Conservation (phyloP, 2,113 vertebrate genomes). For the Erythrocercus mccallii region DNA sequence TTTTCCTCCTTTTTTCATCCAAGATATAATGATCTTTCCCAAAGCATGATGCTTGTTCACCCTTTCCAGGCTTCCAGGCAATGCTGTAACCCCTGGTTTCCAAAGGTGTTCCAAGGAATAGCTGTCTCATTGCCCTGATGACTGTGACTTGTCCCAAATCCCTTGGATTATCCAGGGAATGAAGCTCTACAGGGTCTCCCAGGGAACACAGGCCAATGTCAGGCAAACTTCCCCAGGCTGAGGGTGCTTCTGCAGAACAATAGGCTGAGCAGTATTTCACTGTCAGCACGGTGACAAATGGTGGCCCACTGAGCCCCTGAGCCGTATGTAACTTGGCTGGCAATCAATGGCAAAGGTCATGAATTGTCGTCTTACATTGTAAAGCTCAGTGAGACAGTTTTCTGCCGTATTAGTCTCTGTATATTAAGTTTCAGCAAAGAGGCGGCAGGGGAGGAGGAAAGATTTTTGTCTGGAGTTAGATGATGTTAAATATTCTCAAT, state of each 20-base stretch:
- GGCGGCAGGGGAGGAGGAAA: neutral
- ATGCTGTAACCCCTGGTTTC: neutral
- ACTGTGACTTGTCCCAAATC: neutral
- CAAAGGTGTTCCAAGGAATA: neutral
- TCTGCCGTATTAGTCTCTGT: neutral
- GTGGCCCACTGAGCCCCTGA: neutral
- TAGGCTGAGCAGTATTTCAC: conserved; percentile 1
- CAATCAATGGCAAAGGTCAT: conserved; percentile 39
- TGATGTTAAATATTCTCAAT: conserved; percentile 34
- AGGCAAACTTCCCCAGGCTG: neutral
- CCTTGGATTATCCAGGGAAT: neutral
- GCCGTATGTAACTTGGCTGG: conserved; percentile 46
- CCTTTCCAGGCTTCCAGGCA: neutral
- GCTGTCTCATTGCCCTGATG: neutral
- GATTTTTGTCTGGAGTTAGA: conserved; percentile 35
- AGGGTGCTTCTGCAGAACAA: conserved; percentile 31
- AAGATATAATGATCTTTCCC: neutral
- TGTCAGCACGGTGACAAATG: conserved; percentile 47
- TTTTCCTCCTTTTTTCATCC: neutral
- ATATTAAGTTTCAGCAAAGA: conserved; percentile 53
- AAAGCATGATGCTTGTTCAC: neutral
- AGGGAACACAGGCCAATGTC: neutral
- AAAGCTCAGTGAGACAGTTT: conserved; percentile 16
- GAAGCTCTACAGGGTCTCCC: neutral
- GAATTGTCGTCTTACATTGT: conserved; percentile 32